Conservation (phyloP, 2,113 vertebrate genomes). For the Podarcis cretensis region DNA sequence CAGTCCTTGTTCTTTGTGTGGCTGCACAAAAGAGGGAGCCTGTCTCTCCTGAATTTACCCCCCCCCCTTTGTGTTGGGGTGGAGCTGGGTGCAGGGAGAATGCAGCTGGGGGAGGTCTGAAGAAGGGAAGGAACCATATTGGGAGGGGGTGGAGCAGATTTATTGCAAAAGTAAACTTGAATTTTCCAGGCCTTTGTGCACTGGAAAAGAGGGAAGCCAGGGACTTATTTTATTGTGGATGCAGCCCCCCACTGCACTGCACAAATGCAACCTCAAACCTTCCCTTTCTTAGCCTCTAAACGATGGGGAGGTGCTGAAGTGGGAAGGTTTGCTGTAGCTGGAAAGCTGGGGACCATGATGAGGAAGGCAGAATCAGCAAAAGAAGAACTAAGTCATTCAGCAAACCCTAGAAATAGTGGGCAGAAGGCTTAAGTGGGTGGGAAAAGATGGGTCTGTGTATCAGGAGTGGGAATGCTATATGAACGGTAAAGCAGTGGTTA, state of each 20-base stretch:
- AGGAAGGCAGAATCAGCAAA: neutral
- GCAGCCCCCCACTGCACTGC: neutral
- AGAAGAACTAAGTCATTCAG: neutral
- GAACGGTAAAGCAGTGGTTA: neutral
- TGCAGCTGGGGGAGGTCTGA: neutral
- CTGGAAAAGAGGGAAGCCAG: neutral
- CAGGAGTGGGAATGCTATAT: neutral
- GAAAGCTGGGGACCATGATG: neutral
- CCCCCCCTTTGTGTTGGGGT: slow-evolving; percentile 14
- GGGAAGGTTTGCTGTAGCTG: no score
- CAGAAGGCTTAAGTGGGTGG: neutral
- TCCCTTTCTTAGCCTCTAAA: no score
- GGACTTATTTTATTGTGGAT: neutral
- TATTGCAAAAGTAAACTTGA: slow-evolving; percentile 24
- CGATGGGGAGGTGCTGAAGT: no score
- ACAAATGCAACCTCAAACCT: neutral
- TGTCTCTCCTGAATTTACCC: slow-evolving; percentile 20
- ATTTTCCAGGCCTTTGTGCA: neutral
- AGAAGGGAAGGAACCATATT: neutral
- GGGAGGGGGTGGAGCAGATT: neutral
- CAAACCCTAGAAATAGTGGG: neutral
- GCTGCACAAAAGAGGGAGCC: slow-evolving; percentile 64
- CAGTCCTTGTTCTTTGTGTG: slow-evolving; percentile 76
- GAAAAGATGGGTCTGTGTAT: no score
- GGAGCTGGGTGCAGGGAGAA: slow-evolving; percentile 10